Conservation (phyloP, 2,113 vertebrate genomes). For the Eurypyga helias region DNA sequence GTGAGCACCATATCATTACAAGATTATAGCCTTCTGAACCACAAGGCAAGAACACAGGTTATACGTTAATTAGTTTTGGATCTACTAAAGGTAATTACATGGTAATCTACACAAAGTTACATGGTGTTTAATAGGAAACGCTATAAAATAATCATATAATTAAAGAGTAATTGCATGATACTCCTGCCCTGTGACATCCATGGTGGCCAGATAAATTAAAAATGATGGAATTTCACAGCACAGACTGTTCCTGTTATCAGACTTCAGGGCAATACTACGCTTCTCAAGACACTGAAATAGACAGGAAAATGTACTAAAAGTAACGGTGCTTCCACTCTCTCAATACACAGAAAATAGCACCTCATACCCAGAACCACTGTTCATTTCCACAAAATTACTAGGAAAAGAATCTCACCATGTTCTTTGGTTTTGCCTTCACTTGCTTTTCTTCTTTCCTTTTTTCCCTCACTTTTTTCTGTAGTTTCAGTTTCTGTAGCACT, state of each 20-base stretch:
- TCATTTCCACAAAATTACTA: background rate
- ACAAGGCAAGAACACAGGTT: conserved; percentile 65
- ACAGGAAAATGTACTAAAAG: background rate
- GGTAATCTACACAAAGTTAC: conserved; percentile 60
- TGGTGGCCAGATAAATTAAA: conserved; percentile 21
- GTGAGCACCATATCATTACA: conserved; percentile 58
- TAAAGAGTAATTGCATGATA: conserved; percentile 53
- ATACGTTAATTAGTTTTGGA: conserved; percentile 63
- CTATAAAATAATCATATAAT: conserved; percentile 52
- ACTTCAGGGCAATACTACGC: background rate
- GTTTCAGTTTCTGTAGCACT: background rate
- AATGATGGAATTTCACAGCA: background rate
- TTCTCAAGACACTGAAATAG: background rate
- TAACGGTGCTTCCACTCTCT: no score
- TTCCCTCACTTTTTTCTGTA: background rate
- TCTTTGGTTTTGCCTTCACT: background rate
- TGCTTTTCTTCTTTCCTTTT: background rate
- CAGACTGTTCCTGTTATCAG: background rate
- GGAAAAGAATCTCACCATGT: background rate
- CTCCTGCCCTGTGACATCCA: conserved; percentile 29
- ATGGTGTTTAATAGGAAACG: conserved; percentile 48
- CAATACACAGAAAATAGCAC: background rate
- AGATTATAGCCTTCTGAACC: conserved; percentile 58
- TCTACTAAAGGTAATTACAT: conserved; percentile 65
- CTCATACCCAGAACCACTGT: background rate